Evolutionary conservation across 2,797 vertebrate genomes (phyloP), one percentile per base, ranked within the genome.

Genomic region (Pseudopleuronectes americanus): DNA sequence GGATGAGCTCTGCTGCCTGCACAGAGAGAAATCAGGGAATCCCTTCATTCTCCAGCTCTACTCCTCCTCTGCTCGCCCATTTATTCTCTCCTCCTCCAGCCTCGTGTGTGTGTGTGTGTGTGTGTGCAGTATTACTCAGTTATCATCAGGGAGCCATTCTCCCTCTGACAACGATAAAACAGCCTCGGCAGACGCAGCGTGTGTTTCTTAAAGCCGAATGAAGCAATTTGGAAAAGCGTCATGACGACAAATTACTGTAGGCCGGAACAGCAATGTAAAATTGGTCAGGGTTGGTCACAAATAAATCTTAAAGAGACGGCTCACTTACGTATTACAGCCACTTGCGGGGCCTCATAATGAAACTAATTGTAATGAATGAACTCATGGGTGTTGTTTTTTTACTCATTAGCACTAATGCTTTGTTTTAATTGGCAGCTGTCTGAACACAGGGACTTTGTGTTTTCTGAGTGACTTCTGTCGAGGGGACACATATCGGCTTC

Each of bases 1-100:
- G 80, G 79, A 74, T 75, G 77, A 85, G 82, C 84, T 67, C 49
- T 64, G 71, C 80, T 77, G 72, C 76, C 68, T 79, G 75, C 64
- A 14, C 72, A 75, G 2, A 55, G 53, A 74, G 64, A 78, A 78
- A 77, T 80, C 65, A 83, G 87, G 88, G 91, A 91, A 85, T 91
- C 89, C 90, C 85, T 84, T 8, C 79, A 60, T 79, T 79, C 64
- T 49, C 76, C 53, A 61, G 75, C 71, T 81, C 57, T 74, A 67
- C 63, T 79, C 49, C 71, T 62, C 55, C 48, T 71, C 77, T 81
- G 74, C 63, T 78, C 81, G 31, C 64, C 74, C 80, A 70, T 82
- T 67, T 74, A 74, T 58, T 70, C 22, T 41, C 14, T 69, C 61
- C 69, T 69, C 61, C 69, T 68, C 38, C 58, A 63, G 65, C 57